Conservation (phyloP, 30 jellyfish, hydroid and myxozoan genomes). For the Hydractinia echinata region DNA sequence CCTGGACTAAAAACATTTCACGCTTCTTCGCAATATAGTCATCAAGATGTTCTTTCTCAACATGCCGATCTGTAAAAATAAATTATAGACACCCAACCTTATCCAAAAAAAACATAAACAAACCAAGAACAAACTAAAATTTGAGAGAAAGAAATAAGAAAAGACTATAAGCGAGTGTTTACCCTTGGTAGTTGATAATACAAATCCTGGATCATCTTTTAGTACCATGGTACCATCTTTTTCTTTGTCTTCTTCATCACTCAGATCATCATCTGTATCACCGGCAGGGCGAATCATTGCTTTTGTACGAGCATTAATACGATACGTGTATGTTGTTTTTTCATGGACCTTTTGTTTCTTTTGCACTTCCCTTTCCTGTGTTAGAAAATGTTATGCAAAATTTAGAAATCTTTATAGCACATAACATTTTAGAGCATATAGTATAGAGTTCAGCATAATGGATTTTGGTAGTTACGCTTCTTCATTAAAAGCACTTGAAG, state of each 20-base stretch:
- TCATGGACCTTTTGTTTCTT: constrained; percentile 69
- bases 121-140: neutral
- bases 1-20: constrained; percentile 94
- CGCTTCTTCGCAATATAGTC: constrained; percentile 89
- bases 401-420: too few species aligned
- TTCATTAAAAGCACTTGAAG: neutral
- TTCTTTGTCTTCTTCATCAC: constrained; percentile 49
- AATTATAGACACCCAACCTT: neutral
- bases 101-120: neutral
- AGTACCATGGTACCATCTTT: constrained; percentile 71
- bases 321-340: constrained; percentile 87
- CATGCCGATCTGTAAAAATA: constrained; percentile 56
- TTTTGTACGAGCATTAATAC: constrained; percentile 90
- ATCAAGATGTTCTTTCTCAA: constrained; percentile 88
- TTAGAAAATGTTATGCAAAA: too few species aligned
- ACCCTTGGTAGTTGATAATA: constrained; percentile 87
- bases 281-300: constrained; percentile 97
- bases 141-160: neutral
- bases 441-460: too few species aligned
- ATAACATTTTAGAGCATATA: too few species aligned
- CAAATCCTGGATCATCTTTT: constrained; percentile 91
- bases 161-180: neutral
- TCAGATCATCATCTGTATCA: constrained; percentile 82
- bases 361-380: constrained; percentile 73
- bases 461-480: neutral